These are phyloP conservation scores for Elysia chlorotica DNA, from an alignment of 1,140 invertebrate species.

Conservation along the genomic window DNA sequence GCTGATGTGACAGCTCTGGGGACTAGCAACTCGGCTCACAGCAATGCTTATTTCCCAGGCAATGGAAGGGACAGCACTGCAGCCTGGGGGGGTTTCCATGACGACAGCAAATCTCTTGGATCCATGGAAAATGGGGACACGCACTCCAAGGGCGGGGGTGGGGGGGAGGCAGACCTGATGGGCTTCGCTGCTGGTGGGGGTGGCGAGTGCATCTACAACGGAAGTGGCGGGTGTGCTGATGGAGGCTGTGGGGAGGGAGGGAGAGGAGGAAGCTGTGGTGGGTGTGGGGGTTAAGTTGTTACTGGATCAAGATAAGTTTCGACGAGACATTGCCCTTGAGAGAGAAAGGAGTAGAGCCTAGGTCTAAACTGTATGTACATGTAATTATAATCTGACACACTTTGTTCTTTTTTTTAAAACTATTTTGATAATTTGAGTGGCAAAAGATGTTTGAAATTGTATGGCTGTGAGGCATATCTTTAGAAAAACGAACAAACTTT, in stretches of 20 bases:
- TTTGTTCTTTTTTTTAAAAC: neutral
- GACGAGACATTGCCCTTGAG: neutral
- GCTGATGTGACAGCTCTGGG: neutral
- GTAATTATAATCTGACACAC: neutral
- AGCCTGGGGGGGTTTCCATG: neutral
- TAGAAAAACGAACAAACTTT: no score
- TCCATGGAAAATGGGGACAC: neutral
- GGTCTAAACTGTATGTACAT: no score
- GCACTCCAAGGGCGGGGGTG: neutral
- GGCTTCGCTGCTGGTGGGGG: neutral
- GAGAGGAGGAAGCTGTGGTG: neutral
- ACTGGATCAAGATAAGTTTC: neutral
- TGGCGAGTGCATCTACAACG: neutral
- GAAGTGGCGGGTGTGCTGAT: neutral
- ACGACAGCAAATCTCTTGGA: neutral
- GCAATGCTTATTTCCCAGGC: no score
- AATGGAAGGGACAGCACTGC: no score
- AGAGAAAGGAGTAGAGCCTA: no score
- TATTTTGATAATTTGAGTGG: no score
- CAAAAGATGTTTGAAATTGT: no score
- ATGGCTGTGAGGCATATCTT: no score
- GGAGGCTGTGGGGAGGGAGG: neutral
- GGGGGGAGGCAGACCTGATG: neutral
- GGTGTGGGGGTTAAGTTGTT: neutral
- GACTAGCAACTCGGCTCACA: neutral